phyloP scores from a whole-genome alignment of 2,797 vertebrate species.

The Parauchenoglanis punctatus region DNA sequence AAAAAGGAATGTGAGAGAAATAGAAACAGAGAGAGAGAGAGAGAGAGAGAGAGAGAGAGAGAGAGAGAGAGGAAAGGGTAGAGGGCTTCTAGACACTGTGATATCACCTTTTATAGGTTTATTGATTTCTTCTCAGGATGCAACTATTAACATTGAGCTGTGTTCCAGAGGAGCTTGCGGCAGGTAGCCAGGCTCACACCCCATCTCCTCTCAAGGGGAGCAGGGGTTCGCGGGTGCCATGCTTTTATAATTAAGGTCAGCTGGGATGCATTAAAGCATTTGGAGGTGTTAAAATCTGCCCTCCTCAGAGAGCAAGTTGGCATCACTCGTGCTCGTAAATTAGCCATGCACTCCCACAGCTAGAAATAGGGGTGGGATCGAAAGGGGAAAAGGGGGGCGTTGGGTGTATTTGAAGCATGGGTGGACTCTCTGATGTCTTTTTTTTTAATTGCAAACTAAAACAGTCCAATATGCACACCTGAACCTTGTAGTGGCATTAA shows the following conservation, averaged over 20 bases:
- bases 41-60: constrained; percentile 28
- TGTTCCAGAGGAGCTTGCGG: constrained; percentile 70
- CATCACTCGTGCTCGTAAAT: constrained; percentile 80
- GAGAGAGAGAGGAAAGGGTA: constrained; percentile 48
- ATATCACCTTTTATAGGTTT: constrained; percentile 82
- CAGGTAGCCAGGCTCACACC: constrained; percentile 74
- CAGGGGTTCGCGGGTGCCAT: constrained; percentile 67
- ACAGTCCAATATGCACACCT: constrained; percentile 44
- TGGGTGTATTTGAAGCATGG: constrained; percentile 30
- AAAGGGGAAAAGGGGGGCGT: constrained; percentile 48
- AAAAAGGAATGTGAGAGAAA: not conserved
- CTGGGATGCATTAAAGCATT: constrained; percentile 85
- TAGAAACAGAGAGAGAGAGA: constrained; percentile 15
- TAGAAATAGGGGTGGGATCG: constrained; percentile 42
- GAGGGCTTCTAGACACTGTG: constrained; percentile 71
- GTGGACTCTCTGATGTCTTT: constrained; percentile 54
- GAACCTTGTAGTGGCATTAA: constrained; percentile 18
- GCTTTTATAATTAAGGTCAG: constrained; percentile 86
- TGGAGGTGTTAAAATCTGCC: constrained; percentile 82
- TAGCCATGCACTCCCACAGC: constrained; percentile 72
- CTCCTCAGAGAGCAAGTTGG: constrained; percentile 80
- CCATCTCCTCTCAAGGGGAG: constrained; percentile 61
- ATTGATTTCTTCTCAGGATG: constrained; percentile 84
- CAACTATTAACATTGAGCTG: constrained; percentile 80
- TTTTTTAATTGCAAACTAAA: constrained; percentile 54